A percentile compares a stretch with the other conserved stretches of the same genome.
Conservation (phyloP, 2,888 invertebrate genomes). For the Adelphocoris suturalis region DNA sequence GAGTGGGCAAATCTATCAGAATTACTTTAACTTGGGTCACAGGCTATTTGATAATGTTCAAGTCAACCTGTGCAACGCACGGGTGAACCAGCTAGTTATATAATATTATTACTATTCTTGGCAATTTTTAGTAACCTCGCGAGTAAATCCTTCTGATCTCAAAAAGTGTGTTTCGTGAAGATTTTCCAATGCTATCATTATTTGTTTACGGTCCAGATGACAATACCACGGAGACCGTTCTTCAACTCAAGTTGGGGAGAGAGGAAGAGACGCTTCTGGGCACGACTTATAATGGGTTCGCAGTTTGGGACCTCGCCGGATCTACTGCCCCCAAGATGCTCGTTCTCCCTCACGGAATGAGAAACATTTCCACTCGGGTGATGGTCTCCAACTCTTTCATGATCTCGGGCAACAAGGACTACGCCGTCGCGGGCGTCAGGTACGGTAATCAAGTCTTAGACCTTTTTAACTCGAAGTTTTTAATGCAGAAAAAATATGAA, state of each 20-base stretch:
- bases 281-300: conserved; percentile 90
- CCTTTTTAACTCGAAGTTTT: neutral
- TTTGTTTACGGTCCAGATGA: conserved; percentile 79
- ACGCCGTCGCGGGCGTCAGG: conserved; percentile 96
- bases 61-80: too few species aligned
- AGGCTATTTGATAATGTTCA: too few species aligned
- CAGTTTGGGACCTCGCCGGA: conserved; percentile 88
- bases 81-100: too few species aligned
- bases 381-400: conserved; percentile 94
- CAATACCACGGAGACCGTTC: conserved; percentile 86
- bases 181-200: neutral
- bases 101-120: too few species aligned
- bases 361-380: conserved; percentile 95
- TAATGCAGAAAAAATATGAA: conserved; percentile 29
- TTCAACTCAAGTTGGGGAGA: conserved; percentile 91
- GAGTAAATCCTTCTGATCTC: too few species aligned
- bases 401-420: conserved; percentile 93
- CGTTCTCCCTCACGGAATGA: conserved; percentile 89
- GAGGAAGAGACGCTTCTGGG: conserved; percentile 90
- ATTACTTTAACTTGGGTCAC: too few species aligned
- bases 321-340: conserved; percentile 80
- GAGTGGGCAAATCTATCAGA: too few species aligned
- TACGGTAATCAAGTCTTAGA: conserved; percentile 77
- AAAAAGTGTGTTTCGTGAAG: too few species aligned
- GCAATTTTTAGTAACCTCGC: too few species aligned